Evolutionary conservation across 2,113 vertebrate genomes (phyloP).

Genomic region (Stigmatopora nigra): DNA sequence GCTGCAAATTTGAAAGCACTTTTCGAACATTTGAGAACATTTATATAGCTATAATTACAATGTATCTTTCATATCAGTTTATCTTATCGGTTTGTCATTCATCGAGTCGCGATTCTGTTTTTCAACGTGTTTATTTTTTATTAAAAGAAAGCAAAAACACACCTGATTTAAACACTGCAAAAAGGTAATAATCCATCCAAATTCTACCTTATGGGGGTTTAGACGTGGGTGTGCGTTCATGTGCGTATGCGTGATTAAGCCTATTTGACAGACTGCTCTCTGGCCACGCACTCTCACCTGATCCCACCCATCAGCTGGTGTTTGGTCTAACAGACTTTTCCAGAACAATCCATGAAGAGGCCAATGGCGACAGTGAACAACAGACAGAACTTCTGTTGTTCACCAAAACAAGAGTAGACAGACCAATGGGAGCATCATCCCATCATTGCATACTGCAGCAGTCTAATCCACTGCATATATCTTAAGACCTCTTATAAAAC

Average conservation of each 20-base stretch:
- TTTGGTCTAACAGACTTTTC: slow-evolving; percentile 44
- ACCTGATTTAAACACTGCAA: neutral
- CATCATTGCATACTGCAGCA: neutral
- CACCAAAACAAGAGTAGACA: slow-evolving; percentile 41
- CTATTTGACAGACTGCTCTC: neutral
- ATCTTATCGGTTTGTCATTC: neutral
- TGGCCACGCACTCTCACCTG: slow-evolving; percentile 40
- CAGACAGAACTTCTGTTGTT: slow-evolving; percentile 49
- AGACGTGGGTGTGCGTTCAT: too few relatives aligned
- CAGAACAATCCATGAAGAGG: slow-evolving; percentile 55
- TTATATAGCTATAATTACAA: too few relatives aligned
- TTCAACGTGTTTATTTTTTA: neutral
- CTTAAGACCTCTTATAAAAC: slow-evolving; percentile 6
- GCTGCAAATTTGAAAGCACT: slow-evolving; percentile 32
- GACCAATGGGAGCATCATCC: slow-evolving; percentile 15
- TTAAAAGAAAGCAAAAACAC: neutral
- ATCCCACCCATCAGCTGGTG: slow-evolving; percentile 40
- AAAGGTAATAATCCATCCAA: slow-evolving; percentile 8
- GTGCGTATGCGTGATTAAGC: too few relatives aligned
- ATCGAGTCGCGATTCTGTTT: neutral
- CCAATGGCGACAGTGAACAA: slow-evolving; percentile 46
- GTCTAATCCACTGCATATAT: neutral
- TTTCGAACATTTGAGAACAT: neutral
- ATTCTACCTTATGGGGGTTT: neutral
- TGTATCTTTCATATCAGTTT: too few relatives aligned